These are phyloP conservation scores for Amphiura filiformis DNA, from an alignment of 35 echinoderm and acorn worm genomes.

Conservation along the genomic window DNA sequence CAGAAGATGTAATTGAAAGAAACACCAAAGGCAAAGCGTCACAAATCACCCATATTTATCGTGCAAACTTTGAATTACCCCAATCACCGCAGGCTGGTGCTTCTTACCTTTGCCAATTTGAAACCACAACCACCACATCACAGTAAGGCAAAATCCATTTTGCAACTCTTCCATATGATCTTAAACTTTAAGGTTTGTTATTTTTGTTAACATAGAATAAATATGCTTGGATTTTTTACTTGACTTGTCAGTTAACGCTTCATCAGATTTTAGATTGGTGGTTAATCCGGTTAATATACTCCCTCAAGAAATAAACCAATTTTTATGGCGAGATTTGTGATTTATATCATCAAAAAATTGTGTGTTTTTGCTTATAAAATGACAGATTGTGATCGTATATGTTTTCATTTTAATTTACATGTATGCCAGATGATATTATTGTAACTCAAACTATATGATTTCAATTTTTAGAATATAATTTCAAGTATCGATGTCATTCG, in stretches of 20 bases:
- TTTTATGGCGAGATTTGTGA: no score
- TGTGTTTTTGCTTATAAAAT: no score
- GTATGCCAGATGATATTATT: no score
- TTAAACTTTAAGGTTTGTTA: not conserved
- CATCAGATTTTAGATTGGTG: not conserved
- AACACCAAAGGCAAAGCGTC: not conserved
- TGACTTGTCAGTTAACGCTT: not conserved
- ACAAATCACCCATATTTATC: slow-evolving; percentile 10
- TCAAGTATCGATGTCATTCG: no score
- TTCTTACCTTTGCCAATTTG: not conserved
- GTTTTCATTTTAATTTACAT: no score
- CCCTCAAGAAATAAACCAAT: not conserved
- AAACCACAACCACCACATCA: not conserved
- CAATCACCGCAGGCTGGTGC: not conserved
- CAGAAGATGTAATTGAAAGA: not conserved
- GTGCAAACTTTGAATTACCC: slow-evolving; percentile 4
- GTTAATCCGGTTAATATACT: not conserved
- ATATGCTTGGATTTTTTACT: not conserved
- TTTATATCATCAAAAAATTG: no score
- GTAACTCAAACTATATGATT: no score
- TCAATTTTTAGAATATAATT: no score
- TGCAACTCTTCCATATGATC: not conserved
- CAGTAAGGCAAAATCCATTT: not conserved
- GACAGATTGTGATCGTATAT: no score
- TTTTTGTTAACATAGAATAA: slow-evolving; percentile 6